phyloP scores from a whole-genome alignment of 30 jellyfish, hydroid and myxozoan genomes.

The Phacellophora camtschatica region DNA sequence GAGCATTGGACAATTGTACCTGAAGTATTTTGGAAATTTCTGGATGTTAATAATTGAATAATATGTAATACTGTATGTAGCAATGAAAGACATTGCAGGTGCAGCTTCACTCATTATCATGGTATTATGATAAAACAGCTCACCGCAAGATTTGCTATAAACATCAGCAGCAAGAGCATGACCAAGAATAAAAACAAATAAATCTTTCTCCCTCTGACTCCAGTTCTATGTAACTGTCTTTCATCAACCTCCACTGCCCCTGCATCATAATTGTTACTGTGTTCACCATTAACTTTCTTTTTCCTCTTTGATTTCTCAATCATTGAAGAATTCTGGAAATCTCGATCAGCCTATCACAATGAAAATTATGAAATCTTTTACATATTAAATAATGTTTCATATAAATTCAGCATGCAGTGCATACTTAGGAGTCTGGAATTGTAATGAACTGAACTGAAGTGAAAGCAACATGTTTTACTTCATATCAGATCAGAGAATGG shows the following conservation, averaged over 20 bases:
- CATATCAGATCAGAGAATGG: too few species aligned
- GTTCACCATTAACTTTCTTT: slow-evolving; percentile 55
- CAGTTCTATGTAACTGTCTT: slow-evolving; percentile 60
- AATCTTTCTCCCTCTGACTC: slow-evolving; percentile 65
- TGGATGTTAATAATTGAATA: too few species aligned
- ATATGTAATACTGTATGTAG: too few species aligned
- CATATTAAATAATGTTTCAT: background rate
- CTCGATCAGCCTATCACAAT: background rate
- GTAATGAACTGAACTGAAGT: too few species aligned
- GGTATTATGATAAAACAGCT: too few species aligned
- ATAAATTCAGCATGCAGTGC: too few species aligned
- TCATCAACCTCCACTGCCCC: slow-evolving; percentile 69
- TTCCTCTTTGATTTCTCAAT: slow-evolving; percentile 56
- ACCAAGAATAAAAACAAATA: slow-evolving; percentile 41
- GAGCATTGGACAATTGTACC: too few species aligned
- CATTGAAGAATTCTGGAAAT: slow-evolving; percentile 49
- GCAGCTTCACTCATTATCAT: too few species aligned
- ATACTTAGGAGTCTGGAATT: too few species aligned
- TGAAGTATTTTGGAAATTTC: too few species aligned
- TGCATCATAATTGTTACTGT: slow-evolving; percentile 60
- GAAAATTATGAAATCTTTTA: background rate
- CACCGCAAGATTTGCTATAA: slow-evolving; percentile 52
- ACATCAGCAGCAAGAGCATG: slow-evolving; percentile 50
- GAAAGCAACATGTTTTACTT: too few species aligned
- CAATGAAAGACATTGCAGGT: too few species aligned